Conservation (phyloP, 2,797 vertebrate genomes). For the Crocidura indochinensis region DNA sequence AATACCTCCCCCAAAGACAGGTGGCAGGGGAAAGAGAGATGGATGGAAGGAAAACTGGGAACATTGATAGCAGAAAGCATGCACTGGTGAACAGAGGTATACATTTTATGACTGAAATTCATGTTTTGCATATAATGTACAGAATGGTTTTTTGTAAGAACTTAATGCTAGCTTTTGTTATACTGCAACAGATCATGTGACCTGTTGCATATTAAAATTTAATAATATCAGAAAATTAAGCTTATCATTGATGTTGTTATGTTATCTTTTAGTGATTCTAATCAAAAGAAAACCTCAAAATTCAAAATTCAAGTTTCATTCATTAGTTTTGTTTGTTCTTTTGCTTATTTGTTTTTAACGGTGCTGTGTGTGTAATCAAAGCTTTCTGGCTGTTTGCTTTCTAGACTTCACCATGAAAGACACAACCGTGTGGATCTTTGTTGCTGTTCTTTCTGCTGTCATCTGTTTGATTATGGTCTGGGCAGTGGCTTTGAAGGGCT, state of each 20-base stretch:
- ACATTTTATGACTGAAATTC: too few relatives aligned
- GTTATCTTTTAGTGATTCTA: neutral
- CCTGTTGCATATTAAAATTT: conserved; percentile 8
- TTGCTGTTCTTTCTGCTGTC: conserved; percentile 91
- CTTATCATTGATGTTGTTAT: neutral
- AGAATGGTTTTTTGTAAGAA: conserved; percentile 37
- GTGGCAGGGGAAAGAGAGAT: neutral
- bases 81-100: too few relatives aligned
- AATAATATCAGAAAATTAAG: conserved; percentile 1
- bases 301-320: conserved; percentile 44
- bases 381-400: conserved; percentile 82
- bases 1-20: neutral
- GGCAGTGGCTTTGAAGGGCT: conserved; percentile 93
- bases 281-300: neutral
- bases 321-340: conserved; percentile 11
- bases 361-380: conserved; percentile 50
- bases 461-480: conserved; percentile 93
- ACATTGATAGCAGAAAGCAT: too few relatives aligned
- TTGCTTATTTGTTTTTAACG: conserved; percentile 1
- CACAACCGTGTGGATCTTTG: conserved; percentile 93
- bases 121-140: too few relatives aligned
- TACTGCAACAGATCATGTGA: neutral
- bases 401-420: conserved; percentile 92
- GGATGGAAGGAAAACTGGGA: too few relatives aligned
- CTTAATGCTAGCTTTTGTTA: neutral